phyloP scores from a whole-genome alignment of 2,113 vertebrate species.

The Epinephelus moara region DNA sequence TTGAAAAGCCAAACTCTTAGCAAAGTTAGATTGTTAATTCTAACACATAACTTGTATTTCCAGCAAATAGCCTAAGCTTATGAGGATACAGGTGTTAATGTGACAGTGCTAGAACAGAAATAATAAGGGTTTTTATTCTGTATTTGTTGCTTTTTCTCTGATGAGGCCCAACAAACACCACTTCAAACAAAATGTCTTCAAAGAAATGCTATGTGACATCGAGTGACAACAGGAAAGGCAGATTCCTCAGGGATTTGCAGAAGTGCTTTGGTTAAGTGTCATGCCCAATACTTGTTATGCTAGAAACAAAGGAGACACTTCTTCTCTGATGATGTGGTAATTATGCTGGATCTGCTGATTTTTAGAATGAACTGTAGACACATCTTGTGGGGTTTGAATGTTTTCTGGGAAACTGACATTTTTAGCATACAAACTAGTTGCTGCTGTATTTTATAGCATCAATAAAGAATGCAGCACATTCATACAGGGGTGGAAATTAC shows the following conservation, averaged over 20 bases:
- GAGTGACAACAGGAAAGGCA: conserved; percentile 10
- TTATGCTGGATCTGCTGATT: conserved; percentile 15
- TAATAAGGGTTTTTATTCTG: not conserved
- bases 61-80: not conserved
- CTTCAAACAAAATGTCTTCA: conserved; percentile 25
- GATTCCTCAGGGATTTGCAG: conserved; percentile 22
- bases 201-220: conserved; percentile 9
- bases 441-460: not conserved
- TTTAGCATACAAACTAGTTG: not conserved
- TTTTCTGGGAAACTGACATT: not conserved
- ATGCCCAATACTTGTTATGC: conserved; percentile 11
- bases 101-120: not conserved
- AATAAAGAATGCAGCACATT: not conserved
- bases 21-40: conserved; percentile 13
- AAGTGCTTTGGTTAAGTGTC: conserved; percentile 44
- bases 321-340: conserved; percentile 1
- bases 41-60: not conserved
- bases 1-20: conserved; percentile 4
- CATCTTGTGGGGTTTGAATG: not conserved
- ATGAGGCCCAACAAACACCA: conserved; percentile 11
- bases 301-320: conserved; percentile 17
- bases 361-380: not conserved
- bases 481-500: not conserved
- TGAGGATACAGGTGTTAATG: not conserved
- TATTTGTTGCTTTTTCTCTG: not conserved